These are phyloP conservation scores for Mimumesa dahlbomi DNA, from an alignment of 2,888 invertebrate species.

Conservation along the genomic window DNA sequence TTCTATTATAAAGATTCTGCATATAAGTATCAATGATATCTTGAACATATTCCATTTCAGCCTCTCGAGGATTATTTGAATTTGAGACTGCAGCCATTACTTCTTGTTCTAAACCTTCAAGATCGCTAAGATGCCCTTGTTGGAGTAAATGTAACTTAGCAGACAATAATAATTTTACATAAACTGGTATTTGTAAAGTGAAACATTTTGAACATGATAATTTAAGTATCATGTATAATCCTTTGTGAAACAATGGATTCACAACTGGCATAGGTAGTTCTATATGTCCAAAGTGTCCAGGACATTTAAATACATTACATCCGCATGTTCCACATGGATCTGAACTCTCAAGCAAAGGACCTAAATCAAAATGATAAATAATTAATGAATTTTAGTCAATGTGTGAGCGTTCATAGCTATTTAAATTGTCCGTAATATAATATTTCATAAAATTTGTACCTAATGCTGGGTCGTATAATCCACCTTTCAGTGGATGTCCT, in stretches of 20 bases:
- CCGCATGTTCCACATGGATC: slow-evolving; percentile 91
- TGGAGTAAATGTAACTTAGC: slow-evolving; percentile 88
- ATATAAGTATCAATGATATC: slow-evolving; percentile 81
- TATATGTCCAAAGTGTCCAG: slow-evolving; percentile 98
- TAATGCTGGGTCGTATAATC: slow-evolving; percentile 94
- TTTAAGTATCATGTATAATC: slow-evolving; percentile 86
- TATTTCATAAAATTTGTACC: slow-evolving; percentile 81
- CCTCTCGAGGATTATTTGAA: slow-evolving; percentile 2
- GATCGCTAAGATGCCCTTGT: slow-evolving; percentile 87
- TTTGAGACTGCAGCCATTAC: slow-evolving; percentile 71
- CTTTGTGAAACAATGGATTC: slow-evolving; percentile 93
- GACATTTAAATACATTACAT: slow-evolving; percentile 78
- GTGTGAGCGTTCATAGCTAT: neutral
- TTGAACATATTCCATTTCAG: slow-evolving; percentile 75
- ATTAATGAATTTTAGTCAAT: neutral
- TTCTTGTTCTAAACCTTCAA: slow-evolving; percentile 84
- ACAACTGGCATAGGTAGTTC: slow-evolving; percentile 92
- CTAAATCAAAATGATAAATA: slow-evolving; percentile 30
- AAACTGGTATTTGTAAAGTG: slow-evolving; percentile 85
- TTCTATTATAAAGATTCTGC: slow-evolving; percentile 63
- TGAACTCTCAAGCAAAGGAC: slow-evolving; percentile 42
- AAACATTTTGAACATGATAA: slow-evolving; percentile 88
- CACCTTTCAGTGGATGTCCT: slow-evolving; percentile 90
- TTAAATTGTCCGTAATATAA: neutral
- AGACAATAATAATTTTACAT: slow-evolving; percentile 83